Evolutionary conservation across 2,113 vertebrate genomes (phyloP), one percentile per base, ranked within the genome.

Genomic region (Festucalex cinctus): DNA sequence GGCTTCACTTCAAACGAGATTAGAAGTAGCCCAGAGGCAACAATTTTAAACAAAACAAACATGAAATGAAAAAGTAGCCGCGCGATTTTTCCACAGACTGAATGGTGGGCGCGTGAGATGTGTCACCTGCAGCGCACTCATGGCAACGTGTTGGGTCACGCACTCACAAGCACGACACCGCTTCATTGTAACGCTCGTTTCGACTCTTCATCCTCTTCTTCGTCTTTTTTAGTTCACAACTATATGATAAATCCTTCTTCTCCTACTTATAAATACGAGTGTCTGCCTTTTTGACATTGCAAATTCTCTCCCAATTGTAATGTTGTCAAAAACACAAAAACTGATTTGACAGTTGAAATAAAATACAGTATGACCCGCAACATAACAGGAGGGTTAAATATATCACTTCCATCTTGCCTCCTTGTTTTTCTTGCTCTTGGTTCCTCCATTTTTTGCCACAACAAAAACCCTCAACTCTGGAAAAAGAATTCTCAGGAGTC

Each of bases 161-260:
- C 74, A 78, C 86, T 82, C 81, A 81, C 69, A 56, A 32, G 72
- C 57, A 79, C 83, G 83, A 81, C 72, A 56, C 13, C 14, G 3
- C 32, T 37, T 20, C 20, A 59, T 19, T 19, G 36, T 56, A 35
- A 6, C 14, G 1, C n/a, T 7, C 6, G 16, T 32, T 56, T 56
- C 13, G 1, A 3, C 12, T 32, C 26, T 6, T 8, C 56, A 6
- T 36, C 13, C 14, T 36, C 28, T 19, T 3, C 28, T 19, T 36
- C 4, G 28, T 32, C 32, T 58, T 58, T 6, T 20, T 35, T 3
- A 32, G 16, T 16, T 56, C 13, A 14, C 26, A 1, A 28, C 54
- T 32, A 26, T 2, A 56, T 56, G 24, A 7, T 19, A 6, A 46
- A 46, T 46, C 6, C 43, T 44, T 19, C 41, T 39, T 39, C 12